phyloP scores from a whole-genome alignment of 2,888 invertebrate genomes.

The Metalampra italica region DNA sequence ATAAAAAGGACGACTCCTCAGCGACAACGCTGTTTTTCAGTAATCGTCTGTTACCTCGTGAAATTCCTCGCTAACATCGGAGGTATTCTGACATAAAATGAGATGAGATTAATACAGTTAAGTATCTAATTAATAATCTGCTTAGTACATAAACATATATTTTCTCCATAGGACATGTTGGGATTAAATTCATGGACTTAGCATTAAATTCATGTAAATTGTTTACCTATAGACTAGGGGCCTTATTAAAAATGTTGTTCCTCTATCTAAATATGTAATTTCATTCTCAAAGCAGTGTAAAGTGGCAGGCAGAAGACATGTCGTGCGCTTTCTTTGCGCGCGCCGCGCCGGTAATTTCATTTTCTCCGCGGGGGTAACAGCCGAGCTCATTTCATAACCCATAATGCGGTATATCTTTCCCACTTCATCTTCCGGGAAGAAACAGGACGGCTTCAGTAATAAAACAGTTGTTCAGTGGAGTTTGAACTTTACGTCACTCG shows the following conservation, averaged over 20 bases:
- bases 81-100: no score
- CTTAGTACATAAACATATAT: no score
- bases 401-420: constrained; percentile 57
- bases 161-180: background rate
- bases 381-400: constrained; percentile 72
- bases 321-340: constrained; percentile 64
- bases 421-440: constrained; percentile 29
- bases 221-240: no score
- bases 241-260: background rate
- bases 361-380: constrained; percentile 62
- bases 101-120: no score
- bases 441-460: constrained; percentile 39
- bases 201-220: background rate
- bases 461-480: constrained; percentile 43
- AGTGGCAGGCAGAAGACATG: constrained; percentile 12
- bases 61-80: no score
- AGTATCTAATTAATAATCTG: no score
- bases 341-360: constrained; percentile 67
- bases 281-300: constrained; percentile 2
- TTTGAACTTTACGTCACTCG: constrained; percentile 47
- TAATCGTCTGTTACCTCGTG: no score
- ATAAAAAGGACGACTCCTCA: no score
- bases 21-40: no score
- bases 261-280: background rate
- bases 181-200: background rate